Evolutionary conservation across 2,888 invertebrate species (phyloP).

Genomic region (Drosophila limbata): DNA sequence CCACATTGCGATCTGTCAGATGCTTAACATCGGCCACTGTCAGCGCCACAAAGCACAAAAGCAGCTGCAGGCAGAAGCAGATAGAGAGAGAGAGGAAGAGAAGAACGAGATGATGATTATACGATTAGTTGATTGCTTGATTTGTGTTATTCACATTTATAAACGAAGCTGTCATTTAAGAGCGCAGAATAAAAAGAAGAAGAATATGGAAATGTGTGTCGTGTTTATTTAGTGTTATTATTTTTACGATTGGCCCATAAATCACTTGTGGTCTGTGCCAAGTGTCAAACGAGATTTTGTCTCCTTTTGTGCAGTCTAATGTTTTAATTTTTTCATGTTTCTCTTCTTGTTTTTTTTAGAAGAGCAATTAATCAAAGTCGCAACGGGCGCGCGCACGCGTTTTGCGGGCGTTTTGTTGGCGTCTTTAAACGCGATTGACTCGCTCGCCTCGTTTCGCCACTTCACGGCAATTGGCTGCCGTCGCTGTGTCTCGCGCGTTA

Average conservation of each 20-base stretch:
- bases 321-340: slow-evolving; percentile 25
- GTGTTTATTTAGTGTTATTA: slow-evolving; percentile 28
- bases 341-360: slow-evolving; percentile 1
- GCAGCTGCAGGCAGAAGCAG: slow-evolving; percentile 42
- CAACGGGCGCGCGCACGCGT: slow-evolving; percentile 47
- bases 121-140: slow-evolving; percentile 41
- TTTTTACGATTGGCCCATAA: slow-evolving; percentile 47
- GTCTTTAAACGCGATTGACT: slow-evolving; percentile 37
- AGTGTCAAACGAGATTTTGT: slow-evolving; percentile 41
- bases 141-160: slow-evolving; percentile 37
- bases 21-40: slow-evolving; percentile 80
- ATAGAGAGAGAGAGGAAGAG: neutral
- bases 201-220: slow-evolving; percentile 40
- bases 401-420: slow-evolving; percentile 58
- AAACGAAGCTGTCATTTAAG: slow-evolving; percentile 53
- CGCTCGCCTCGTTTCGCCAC: slow-evolving; percentile 46
- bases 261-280: slow-evolving; percentile 45
- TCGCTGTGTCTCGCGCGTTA: slow-evolving; percentile 29
- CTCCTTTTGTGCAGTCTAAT: slow-evolving; percentile 30
- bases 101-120: slow-evolving; percentile 6
- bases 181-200: neutral
- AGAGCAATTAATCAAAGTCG: slow-evolving; percentile 67
- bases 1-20: slow-evolving; percentile 79
- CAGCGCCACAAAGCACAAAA: slow-evolving; percentile 75
- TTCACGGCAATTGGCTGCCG: slow-evolving; percentile 32